Conservation (phyloP, 2,888 invertebrate genomes). For the Drosophila villosipedis region DNA sequence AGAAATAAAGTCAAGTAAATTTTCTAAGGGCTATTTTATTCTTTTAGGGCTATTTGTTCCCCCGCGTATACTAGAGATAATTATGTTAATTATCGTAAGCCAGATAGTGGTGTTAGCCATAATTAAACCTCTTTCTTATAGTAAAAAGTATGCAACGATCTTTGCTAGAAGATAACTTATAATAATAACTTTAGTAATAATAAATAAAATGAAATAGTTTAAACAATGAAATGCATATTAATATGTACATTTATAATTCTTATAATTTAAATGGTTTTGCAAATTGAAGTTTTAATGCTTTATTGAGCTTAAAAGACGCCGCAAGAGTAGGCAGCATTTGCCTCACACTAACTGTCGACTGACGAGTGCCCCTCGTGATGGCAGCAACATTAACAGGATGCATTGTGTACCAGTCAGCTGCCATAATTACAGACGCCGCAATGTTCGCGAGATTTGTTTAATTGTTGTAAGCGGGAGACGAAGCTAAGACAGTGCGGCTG, state of each 20-base stretch:
- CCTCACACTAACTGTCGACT: conserved; percentile 40
- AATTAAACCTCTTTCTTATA: background rate
- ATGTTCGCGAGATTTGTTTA: conserved; percentile 48
- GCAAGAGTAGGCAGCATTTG: conserved; percentile 53
- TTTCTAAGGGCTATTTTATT: background rate
- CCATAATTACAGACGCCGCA: conserved; percentile 49
- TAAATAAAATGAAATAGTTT: background rate
- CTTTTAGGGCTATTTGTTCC: background rate
- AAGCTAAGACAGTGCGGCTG: conserved; percentile 7
- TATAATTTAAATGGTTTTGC: background rate
- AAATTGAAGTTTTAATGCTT: conserved; percentile 4
- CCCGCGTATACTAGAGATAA: background rate
- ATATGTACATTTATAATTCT: background rate
- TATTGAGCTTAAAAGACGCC: conserved; percentile 31
- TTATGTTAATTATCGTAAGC: background rate
- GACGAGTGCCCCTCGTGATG: conserved; percentile 57
- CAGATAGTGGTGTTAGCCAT: too few species aligned
- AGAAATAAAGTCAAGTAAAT: background rate
- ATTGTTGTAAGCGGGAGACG: conserved; percentile 43
- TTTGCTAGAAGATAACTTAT: background rate
- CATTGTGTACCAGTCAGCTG: conserved; percentile 11
- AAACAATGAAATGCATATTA: background rate
- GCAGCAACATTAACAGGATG: conserved; percentile 10
- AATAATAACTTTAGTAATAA: background rate
- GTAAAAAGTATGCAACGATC: background rate